Conservation (phyloP, 2,113 vertebrate species). For the Phyllostomus hastatus region DNA sequence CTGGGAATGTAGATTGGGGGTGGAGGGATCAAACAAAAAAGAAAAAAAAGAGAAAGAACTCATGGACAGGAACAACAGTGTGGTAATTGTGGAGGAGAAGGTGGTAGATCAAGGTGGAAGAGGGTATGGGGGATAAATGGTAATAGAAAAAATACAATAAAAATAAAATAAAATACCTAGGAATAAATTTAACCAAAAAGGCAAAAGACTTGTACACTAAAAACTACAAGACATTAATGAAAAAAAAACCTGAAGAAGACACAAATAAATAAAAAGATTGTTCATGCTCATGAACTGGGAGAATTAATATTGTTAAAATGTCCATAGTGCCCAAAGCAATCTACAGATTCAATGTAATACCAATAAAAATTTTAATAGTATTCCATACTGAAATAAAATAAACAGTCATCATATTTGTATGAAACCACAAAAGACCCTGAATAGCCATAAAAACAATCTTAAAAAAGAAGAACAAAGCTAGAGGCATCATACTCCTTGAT, state of each 20-base stretch:
- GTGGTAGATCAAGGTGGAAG: no score
- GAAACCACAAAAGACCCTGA: background rate
- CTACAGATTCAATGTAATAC: background rate
- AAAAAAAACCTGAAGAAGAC: background rate
- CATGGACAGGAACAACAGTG: no score
- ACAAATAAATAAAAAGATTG: background rate
- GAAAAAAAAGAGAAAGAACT: no score
- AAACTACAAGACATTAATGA: background rate
- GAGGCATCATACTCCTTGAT: background rate
- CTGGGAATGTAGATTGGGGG: no score
- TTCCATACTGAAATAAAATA: background rate
- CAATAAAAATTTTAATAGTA: background rate
- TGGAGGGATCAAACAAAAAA: no score
- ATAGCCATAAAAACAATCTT: background rate
- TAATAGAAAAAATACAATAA: no score
- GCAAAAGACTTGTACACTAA: background rate
- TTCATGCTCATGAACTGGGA: background rate
- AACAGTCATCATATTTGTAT: background rate
- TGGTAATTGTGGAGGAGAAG: no score
- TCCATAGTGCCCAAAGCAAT: background rate
- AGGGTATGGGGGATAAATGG: no score
- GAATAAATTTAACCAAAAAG: background rate
- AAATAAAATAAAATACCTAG: background rate
- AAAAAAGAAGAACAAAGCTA: background rate
- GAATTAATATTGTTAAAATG: background rate